Evolutionary conservation across 2,888 invertebrate species (phyloP).

Genomic region (Crepidodera aurea): DNA sequence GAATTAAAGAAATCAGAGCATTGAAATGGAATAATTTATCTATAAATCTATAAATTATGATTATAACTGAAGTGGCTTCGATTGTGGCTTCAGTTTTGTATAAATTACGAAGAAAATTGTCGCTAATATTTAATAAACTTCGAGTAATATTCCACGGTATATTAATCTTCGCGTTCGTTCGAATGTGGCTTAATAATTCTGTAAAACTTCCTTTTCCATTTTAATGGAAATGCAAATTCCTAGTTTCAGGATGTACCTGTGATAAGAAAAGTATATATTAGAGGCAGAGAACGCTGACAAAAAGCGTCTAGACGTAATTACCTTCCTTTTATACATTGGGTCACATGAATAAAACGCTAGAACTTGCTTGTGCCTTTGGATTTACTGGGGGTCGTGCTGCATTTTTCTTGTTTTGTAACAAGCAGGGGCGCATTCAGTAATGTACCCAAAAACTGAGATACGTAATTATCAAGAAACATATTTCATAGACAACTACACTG

Average conservation of each 20-base stretch:
- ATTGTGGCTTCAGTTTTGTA: neutral
- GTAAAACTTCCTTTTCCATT: slow-evolving; percentile 15
- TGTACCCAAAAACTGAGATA: neutral
- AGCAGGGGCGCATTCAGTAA: neutral
- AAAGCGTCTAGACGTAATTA: slow-evolving; percentile 18
- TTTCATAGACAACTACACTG: too few relatives aligned
- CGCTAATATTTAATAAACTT: neutral
- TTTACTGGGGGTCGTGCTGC: neutral
- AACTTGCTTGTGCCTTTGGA: neutral
- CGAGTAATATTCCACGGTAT: neutral
- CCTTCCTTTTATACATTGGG: slow-evolving; percentile 15
- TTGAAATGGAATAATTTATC: too few relatives aligned
- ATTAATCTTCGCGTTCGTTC: slow-evolving; percentile 4
- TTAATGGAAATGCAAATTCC: slow-evolving; percentile 21
- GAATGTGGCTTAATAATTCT: slow-evolving; percentile 7
- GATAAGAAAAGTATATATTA: slow-evolving; percentile 21
- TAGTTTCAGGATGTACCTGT: slow-evolving; percentile 9
- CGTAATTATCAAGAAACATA: too few relatives aligned
- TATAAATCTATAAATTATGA: too few relatives aligned
- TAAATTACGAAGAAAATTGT: neutral
- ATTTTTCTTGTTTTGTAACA: neutral
- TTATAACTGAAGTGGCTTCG: too few relatives aligned
- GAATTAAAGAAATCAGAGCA: too few relatives aligned
- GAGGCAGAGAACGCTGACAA: slow-evolving; percentile 9
- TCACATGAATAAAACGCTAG: slow-evolving; percentile 12